Evolutionary conservation across 2,113 vertebrate genomes (phyloP), one percentile per base, ranked within the genome.

Genomic region (Sinocyclocheilus rhinocerous): DNA sequence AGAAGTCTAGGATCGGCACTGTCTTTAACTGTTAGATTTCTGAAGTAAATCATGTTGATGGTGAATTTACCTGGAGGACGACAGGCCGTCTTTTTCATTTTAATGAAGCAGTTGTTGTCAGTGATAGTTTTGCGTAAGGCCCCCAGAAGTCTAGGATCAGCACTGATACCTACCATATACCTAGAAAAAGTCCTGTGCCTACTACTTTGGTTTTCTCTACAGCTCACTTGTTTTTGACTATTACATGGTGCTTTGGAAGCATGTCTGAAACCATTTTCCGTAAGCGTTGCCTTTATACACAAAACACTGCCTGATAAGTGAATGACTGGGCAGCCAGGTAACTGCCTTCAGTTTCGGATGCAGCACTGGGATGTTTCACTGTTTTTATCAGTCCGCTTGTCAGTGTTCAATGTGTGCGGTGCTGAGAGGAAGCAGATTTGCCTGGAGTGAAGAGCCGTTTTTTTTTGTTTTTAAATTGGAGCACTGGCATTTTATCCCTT

Each of bases 281-380:
- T 33, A 18, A 69, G 65, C 6, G 15, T 8, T 36, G 29, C 15
- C 6, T 69, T 72, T 11, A 72, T 72, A 72, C 36, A 22, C 33
- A 72, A 72, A 69, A 70, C 3, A 4, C 67, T 45, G 33, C 20
- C 36, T 73, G 69, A 20, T 9, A 42, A 73, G 20, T 72, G 36
- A 73, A 39, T 73, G 70, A 73, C 36, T 73, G 70, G 36, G 42
- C 69, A 69, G 65, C 65, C 65, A 69, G 16, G 65, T 12, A 69
- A 69, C 13, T 18, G 15, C 65, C 65, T 69, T 16, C 26, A 33
- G 65, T 42, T 72, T 42, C 36, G 8, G 69, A 72, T 12, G 20
- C 69, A 72, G 69, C 8, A 61, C 69, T 69, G 26, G 13, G 65
- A 72, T 42, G 18, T 72, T 72, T 39, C 33, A 36, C 69, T 72